phyloP scores from a whole-genome alignment of 2,888 invertebrate genomes.

The Stenchaetothrips biformis region DNA sequence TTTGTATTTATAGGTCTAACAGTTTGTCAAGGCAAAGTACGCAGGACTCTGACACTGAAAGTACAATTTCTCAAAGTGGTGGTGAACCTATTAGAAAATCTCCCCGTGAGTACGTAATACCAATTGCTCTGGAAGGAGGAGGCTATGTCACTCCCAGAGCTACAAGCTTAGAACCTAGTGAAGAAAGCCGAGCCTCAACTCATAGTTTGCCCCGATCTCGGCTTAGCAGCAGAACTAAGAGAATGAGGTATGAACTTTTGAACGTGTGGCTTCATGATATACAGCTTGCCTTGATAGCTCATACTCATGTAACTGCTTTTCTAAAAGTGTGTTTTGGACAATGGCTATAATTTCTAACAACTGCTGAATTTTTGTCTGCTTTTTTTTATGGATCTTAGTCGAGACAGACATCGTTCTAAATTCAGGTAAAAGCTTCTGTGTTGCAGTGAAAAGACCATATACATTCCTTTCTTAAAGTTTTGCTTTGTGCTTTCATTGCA shows the following conservation, averaged over 20 bases:
- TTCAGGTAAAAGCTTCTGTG: neutral
- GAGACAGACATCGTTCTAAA: conserved; percentile 6
- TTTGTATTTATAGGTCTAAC: conserved; percentile 32
- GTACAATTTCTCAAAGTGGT: conserved; percentile 41
- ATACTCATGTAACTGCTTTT: neutral
- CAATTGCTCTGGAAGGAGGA: conserved; percentile 87
- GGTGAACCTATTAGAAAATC: conserved; percentile 79
- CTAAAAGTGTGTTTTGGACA: neutral
- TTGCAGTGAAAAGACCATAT: neutral
- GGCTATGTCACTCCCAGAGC: conserved; percentile 74
- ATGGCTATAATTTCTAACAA: neutral
- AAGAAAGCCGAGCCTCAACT: neutral
- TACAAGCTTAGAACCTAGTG: conserved; percentile 67
- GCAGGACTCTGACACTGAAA: conserved; percentile 65
- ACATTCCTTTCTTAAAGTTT: neutral
- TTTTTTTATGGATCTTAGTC: neutral
- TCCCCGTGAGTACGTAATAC: conserved; percentile 85
- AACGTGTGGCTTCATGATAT: neutral
- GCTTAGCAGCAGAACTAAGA: conserved; percentile 30
- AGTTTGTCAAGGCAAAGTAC: conserved; percentile 60
- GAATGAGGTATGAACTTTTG: conserved; percentile 38
- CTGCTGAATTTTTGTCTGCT: neutral
- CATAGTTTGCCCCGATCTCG: conserved; percentile 9
- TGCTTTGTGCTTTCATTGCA: neutral
- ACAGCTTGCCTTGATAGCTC: neutral